Percentiles rank a stretch among this genome's conserved stretches.
Evolutionary conservation across 1,140 invertebrate genomes (phyloP).

Genomic region (Drosophila chauvacae): DNA sequence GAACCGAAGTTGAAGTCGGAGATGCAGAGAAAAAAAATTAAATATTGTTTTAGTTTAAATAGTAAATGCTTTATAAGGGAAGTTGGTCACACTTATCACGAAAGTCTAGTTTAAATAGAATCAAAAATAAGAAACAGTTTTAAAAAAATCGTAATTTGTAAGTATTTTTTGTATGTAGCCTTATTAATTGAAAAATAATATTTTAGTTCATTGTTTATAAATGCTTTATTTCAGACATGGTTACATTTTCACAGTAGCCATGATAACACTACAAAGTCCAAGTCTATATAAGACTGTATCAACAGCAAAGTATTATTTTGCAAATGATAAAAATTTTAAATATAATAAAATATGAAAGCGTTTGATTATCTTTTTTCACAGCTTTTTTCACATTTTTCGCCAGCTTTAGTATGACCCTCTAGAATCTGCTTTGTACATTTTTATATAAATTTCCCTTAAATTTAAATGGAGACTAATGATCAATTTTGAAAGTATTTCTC

Average conservation of each 20-base stretch:
- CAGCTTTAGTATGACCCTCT: too few relatives aligned
- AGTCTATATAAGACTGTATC: neutral
- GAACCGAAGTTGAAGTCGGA: constrained; percentile 15
- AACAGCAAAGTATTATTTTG: neutral
- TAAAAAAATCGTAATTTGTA: neutral
- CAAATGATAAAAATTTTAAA: neutral
- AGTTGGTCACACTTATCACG: neutral
- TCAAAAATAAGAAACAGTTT: neutral
- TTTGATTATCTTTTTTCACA: neutral
- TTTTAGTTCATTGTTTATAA: neutral
- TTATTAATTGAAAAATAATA: neutral
- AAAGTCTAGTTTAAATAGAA: neutral
- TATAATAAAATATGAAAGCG: neutral
- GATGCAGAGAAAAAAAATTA: constrained; percentile 18
- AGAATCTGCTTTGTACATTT: too few relatives aligned
- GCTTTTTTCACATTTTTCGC: too few relatives aligned
- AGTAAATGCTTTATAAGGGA: neutral
- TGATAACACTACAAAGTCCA: neutral
- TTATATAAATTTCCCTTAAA: too few relatives aligned
- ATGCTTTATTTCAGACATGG: neutral
- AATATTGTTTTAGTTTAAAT: neutral
- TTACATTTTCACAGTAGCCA: neutral
- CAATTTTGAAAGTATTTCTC: neutral
- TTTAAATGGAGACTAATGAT: neutral
- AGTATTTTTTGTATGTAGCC: neutral